Evolutionary conservation across 2,888 invertebrate genomes (phyloP), one percentile per base, ranked within the genome.

Genomic region (Noctua comes): DNA sequence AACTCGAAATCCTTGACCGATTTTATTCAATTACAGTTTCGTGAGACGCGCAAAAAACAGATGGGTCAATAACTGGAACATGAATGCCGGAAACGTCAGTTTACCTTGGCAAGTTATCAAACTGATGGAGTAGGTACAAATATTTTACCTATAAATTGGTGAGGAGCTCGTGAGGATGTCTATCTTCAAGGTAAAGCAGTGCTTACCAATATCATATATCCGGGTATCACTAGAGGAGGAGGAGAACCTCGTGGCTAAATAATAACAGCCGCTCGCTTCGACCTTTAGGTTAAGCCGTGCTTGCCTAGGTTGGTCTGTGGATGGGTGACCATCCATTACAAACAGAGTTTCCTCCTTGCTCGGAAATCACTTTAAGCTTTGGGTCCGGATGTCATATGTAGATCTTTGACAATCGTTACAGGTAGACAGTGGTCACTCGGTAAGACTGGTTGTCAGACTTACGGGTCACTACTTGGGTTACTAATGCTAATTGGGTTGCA

Each of bases 61-160:
- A 77, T 82, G 68, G 87, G 85, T 68, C 83, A 85, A 72, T 80
- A 82, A 82, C 82, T 82, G 80, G 69, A 84, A 62, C 70, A 70
- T 74, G 36, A 73, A 64, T 57, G 62, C 68, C 73, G 80, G 68
- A 82, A 84, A 71, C n/a, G 4, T 68, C 18, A 36, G 43, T 43
- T 80, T 13, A 68, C 73, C 73, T 79, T 84, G 80, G 71, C 48
- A 46, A 80, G 18, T 1, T 36, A n/a, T 46, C 54, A 57, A 31
- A 46, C 40, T 36, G 18, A 54, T 54, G 24, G 11, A 31, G 31
- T 21, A 59, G 59, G 59, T 27, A 27, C 13, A 1, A 13, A 59
- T 27, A 27, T 59, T 59, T 5, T 27, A 27, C 27, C 10, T 24
- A 13, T 13, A 13, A n/a, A n/a, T n/a, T 54, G n/a, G 0, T 57